A percentile compares a stretch with the other conserved stretches of the same genome.
Evolutionary conservation across 2,113 vertebrate species (phyloP).

Genomic region (Shinisaurus crocodilurus): DNA sequence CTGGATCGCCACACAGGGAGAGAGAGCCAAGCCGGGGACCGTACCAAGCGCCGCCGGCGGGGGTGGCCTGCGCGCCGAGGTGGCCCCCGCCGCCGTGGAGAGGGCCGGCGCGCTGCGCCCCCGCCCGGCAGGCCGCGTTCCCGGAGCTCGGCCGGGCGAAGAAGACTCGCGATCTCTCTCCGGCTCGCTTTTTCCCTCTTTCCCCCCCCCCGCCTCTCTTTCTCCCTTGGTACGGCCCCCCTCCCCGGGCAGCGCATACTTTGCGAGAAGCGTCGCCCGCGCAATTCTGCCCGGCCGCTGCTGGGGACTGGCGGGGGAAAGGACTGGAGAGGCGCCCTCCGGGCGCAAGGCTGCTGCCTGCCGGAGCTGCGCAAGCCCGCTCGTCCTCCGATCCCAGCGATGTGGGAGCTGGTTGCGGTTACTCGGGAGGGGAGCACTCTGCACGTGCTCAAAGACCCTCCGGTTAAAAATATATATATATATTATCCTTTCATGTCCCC

Average conservation of each 20-base stretch:
- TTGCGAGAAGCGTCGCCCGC: neutral
- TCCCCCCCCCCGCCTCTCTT: neutral
- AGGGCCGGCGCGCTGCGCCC: fast-evolving
- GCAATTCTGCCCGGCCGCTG: neutral
- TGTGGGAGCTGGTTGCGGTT: neutral
- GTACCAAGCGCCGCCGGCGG: neutral
- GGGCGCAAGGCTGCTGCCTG: neutral
- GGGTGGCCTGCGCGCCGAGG: neutral
- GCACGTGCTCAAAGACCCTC: neutral
- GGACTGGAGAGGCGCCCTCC: neutral
- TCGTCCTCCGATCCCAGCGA: neutral
- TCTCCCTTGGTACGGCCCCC: neutral
- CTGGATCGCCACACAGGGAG: neutral
- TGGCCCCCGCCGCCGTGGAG: too few relatives aligned
- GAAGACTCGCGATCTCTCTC: too few relatives aligned
- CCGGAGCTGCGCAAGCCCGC: neutral
- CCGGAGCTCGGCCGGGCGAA: too few relatives aligned
- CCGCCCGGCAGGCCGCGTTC: fast-evolving
- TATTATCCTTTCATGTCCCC: too few relatives aligned
- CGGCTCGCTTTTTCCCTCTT: too few relatives aligned
- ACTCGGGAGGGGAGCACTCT: neutral
- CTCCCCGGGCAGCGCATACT: neutral
- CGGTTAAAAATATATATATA: too few relatives aligned
- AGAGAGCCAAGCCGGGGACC: neutral
- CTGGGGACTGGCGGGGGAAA: neutral